phyloP scores from a whole-genome alignment of 30 jellyfish, hydroid and myxozoan species.

The Cassiopea andromeda region DNA sequence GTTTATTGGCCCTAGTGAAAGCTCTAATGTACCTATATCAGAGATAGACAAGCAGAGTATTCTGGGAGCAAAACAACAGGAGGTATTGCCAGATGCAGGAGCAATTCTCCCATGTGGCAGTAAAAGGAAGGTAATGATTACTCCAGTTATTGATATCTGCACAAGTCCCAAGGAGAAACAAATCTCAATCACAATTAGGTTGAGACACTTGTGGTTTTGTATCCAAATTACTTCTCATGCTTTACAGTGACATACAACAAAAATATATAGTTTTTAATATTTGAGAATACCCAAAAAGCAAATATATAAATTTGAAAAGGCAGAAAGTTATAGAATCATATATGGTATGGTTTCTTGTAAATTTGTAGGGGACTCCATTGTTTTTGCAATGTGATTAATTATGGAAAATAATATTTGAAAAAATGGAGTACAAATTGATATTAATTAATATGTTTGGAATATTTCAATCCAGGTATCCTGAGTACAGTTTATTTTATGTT shows the following conservation, averaged over 20 bases:
- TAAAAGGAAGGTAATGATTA: not conserved
- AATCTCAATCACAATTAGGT: not conserved
- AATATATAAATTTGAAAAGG: too few relatives aligned
- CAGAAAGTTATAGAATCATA: too few relatives aligned
- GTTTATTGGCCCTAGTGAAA: not conserved
- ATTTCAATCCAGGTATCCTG: too few relatives aligned
- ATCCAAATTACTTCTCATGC: not conserved
- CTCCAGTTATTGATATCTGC: not conserved
- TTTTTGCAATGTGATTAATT: not conserved
- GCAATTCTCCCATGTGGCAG: not conserved
- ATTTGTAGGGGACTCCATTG: too few relatives aligned
- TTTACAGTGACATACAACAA: too few relatives aligned
- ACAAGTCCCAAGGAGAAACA: not conserved
- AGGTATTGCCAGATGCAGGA: not conserved
- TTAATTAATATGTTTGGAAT: too few relatives aligned
- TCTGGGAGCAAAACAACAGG: not conserved
- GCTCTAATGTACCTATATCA: not conserved
- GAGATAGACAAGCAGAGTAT: conserved; percentile 3
- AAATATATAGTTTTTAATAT: too few relatives aligned
- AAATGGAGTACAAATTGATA: too few relatives aligned
- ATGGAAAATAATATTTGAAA: too few relatives aligned
- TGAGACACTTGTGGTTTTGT: not conserved
- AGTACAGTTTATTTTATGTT: too few relatives aligned
- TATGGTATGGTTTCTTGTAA: too few relatives aligned
- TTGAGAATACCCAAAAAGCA: too few relatives aligned